Evolutionary conservation across 2,888 invertebrate genomes (phyloP), one percentile per base, ranked within the genome.

Genomic region (Pachymerium ferrugineum): DNA sequence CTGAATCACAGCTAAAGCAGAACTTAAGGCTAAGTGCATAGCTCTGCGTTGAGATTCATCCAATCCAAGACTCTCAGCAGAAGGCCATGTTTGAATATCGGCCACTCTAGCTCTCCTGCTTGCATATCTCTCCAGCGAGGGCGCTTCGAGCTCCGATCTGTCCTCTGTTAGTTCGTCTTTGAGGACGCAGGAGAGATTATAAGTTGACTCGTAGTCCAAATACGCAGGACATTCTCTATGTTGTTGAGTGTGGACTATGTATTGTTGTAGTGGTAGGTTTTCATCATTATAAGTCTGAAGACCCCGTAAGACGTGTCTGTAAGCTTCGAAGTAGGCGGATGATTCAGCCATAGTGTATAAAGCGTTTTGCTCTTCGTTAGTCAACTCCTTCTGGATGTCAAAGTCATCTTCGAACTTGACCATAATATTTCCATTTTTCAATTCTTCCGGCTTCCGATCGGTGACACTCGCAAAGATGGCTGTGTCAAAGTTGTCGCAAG

Each of bases 401-500:
- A 54, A 35, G 3, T 35, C 29, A 33, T 76, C 76, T 74, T 78
- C 78, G 33, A 79, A 75, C 42, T 76, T 74, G 29, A 79, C 81
- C 80, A 86, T 83, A 79, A 89, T 86, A 81, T 85, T 86, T 74
- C 89, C 88, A 29, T 86, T 82, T 42, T 80, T 80, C 3, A 89
- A 80, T 68, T 86, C 80, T 71, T 84, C 82, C 0, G 80, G 75
- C 68, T 88, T 85, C 0, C 88, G 84, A 70, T 88, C 87, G 4
- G 86, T 83, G 67, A 93, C 89, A 35, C 88, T 88, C 0, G 88
- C 92, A 79, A 92, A 87, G 75, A 89, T 81, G 35, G 91, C 83
- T 1, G 87, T 87, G 30, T 87, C 82, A 81, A 93, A 93, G 74
- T 88, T 84, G 79, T 90, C 88, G 30, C 83, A 83, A 0, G 91